Base-by-base conservation (phyloP, 2,113 vertebrate genomes). In the Herpetotheres cachinnans region DNA sequence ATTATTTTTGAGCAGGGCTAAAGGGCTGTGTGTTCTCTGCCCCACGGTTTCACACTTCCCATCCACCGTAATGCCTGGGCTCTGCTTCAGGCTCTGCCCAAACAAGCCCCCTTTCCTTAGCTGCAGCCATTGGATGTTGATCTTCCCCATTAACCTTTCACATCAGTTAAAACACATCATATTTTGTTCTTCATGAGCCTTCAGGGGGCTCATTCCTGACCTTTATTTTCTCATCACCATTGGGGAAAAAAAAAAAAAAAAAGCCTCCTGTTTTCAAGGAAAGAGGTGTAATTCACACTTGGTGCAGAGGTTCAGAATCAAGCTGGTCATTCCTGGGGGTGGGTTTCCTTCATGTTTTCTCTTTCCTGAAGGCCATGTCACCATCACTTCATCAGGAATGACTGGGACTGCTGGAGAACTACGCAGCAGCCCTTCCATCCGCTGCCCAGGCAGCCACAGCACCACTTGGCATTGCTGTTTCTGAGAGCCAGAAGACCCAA, bases 1-100 rank as follows among this genome's bases (percentile, higher is more conserved):
- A 89, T 95, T 97, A 95, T 97, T 98, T 97, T n/a, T 97, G 91
- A 97, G 83, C 72, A 56, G 80, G 47, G 49, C 70, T 79, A 16
- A 93, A 95, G 79, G 88, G 86, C 66, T 8, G 42, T 70, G 84
- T 95, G 93, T 82, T 97, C 96, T 94, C 84, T 78, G 94, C 95
- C 89, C 80, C 66, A 50, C 4, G 2, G 82, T 94, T 87, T 96
- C 95, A 95, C 97, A 90, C 97, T 94, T 92, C 72, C 90, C 95
- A 27, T 46, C 84, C 86, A 82, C 93, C 65, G 16, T 36, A 63
- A n/a, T 52, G 76, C 93, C 58, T 44, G 9, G 21, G 17, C 71
- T 76, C 66, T 11, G 40, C 83, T 87, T 52, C 93, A 58, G 52
- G 79, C 86, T 88, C 82, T 73, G 78, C 89, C 84, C 96, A 77